Evolutionary conservation across 92 coral and sea anemone species (phyloP).

Genomic region (Heteractis magnifica): DNA sequence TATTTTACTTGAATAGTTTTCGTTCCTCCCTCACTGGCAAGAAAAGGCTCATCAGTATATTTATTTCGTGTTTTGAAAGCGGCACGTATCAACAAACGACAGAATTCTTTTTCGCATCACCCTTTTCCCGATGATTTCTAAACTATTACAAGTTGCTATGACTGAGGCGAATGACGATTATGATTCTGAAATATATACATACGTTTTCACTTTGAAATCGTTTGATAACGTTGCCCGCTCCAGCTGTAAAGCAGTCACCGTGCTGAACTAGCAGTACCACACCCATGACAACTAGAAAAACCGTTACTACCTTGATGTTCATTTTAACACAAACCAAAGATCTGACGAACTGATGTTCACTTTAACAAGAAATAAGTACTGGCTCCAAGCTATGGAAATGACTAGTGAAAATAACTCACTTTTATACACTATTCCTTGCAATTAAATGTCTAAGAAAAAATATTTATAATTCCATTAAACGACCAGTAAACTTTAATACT

Average conservation of each 20-base stretch:
- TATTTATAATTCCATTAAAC: background rate
- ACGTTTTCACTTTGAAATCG: conserved; percentile 3
- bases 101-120: background rate
- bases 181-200: background rate
- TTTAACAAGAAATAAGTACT: background rate
- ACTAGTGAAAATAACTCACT: background rate
- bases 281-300: background rate
- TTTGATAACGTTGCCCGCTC: conserved; percentile 4
- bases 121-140: background rate
- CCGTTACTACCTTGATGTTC: conserved; percentile 1
- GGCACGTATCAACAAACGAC: too few species aligned
- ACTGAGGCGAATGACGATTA: background rate
- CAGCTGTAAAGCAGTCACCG: conserved; percentile 6
- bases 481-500: background rate
- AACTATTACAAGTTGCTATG: too few species aligned
- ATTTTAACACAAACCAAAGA: background rate
- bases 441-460: background rate
- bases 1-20: too few species aligned
- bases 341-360: background rate
- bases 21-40: too few species aligned
- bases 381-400: background rate
- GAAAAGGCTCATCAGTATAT: too few species aligned
- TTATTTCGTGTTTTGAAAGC: too few species aligned
- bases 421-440: background rate
- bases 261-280: background rate